Evolutionary conservation across 2,113 vertebrate species (phyloP).

Genomic region (Corvus moneduloides): DNA sequence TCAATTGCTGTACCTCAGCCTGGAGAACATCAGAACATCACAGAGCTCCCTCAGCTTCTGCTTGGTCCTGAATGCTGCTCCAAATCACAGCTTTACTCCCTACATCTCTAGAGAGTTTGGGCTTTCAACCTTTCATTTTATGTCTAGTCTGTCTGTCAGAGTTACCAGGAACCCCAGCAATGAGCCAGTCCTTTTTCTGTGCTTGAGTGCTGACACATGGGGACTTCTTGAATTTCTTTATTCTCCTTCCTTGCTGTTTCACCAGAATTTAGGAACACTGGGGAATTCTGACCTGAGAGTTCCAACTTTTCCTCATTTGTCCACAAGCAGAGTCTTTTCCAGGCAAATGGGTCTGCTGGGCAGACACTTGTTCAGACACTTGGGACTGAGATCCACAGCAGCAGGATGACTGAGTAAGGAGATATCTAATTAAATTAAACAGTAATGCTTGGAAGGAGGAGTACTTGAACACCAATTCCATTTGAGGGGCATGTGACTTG

Average conservation of each 20-base stretch:
- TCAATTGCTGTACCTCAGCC: neutral
- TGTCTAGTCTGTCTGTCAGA: neutral
- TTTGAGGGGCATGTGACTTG: neutral
- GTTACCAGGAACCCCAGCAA: neutral
- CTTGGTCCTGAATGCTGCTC: neutral
- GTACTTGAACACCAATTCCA: neutral
- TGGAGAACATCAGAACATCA: neutral
- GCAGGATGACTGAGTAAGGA: neutral
- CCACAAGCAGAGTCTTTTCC: neutral
- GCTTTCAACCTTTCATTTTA: neutral
- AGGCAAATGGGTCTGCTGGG: neutral
- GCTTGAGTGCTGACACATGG: neutral
- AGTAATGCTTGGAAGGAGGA: neutral
- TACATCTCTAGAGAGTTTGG: neutral
- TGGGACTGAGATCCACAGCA: neutral
- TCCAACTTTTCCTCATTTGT: neutral
- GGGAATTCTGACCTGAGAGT: neutral
- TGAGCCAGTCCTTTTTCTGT: neutral
- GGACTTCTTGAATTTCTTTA: neutral
- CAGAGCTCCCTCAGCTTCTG: neutral
- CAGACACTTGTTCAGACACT: neutral
- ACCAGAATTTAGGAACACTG: neutral
- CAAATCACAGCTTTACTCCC: neutral
- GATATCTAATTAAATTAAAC: neutral
- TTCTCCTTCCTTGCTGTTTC: neutral